Percentiles rank a stretch among this genome's conserved stretches.
Conservation (phyloP, 2,888 invertebrate species). For the Tubulanus polymorphus region DNA sequence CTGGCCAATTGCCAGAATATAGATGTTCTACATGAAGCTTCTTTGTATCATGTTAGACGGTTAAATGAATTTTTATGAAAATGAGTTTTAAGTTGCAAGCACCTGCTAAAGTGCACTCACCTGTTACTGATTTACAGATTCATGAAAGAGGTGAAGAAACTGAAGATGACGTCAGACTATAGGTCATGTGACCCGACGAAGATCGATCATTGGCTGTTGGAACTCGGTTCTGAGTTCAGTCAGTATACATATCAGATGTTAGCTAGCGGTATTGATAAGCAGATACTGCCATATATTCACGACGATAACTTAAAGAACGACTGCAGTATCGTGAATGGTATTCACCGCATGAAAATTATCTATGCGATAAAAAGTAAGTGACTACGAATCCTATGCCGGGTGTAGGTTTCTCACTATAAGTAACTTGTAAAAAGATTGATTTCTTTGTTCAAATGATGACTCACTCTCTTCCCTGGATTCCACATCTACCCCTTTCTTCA, state of each 20-base stretch:
- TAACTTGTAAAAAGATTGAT: no score
- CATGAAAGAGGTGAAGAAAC: conserved; percentile 82
- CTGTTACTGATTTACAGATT: conserved; percentile 69
- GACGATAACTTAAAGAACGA: conserved; percentile 89
- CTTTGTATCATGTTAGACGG: no score
- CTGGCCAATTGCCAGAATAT: no score
- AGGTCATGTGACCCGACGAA: conserved; percentile 89
- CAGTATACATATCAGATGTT: conserved; percentile 96
- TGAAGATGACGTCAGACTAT: conserved; percentile 95
- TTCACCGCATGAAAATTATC: conserved; percentile 85
- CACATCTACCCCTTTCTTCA: no score
- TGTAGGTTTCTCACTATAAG: no score
- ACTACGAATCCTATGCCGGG: no score
- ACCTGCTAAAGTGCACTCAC: no score
- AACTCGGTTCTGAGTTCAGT: conserved; percentile 82
- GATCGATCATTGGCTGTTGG: conserved; percentile 64
- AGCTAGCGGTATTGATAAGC: conserved; percentile 89
- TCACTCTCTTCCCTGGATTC: no score
- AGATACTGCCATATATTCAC: conserved; percentile 72
- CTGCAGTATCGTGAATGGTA: conserved; percentile 89
- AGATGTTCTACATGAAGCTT: no score
- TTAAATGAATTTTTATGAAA: no score
- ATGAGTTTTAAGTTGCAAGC: no score
- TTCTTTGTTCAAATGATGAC: no score
- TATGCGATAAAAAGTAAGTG: conserved; percentile 73